Evolutionary conservation across 2,888 invertebrate species (phyloP).

Genomic region (Cephus pulcher): DNA sequence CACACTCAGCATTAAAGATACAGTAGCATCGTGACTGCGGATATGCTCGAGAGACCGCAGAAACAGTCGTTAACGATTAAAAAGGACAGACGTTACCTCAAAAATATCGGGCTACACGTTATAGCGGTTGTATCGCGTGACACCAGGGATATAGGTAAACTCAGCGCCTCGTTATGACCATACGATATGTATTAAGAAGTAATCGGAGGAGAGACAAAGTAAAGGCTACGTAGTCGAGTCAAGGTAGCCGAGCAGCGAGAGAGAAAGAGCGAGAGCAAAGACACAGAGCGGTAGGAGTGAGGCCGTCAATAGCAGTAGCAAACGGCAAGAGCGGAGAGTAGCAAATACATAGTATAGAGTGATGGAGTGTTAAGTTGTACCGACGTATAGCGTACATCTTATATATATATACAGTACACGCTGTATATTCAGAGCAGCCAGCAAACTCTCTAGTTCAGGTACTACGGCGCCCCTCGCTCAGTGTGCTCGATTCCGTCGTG

Average conservation of each 20-base stretch:
- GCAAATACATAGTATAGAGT: neutral
- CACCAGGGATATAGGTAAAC: neutral
- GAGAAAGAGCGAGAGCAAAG: conserved; percentile 20
- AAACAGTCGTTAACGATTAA: neutral
- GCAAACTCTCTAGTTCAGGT: neutral
- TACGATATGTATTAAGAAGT: neutral
- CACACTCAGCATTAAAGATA: neutral
- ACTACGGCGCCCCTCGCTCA: neutral
- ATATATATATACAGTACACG: neutral
- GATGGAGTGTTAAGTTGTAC: neutral
- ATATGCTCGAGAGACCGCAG: neutral
- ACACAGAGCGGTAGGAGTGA: neutral
- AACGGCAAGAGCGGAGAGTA: neutral
- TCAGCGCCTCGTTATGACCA: neutral
- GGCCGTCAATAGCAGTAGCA: neutral
- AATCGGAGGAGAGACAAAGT: neutral
- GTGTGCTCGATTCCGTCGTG: neutral
- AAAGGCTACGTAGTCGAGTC: neutral
- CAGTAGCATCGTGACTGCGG: neutral
- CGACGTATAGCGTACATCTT: neutral
- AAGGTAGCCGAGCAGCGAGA: neutral
- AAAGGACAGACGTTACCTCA: neutral
- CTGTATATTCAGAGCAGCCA: neutral
- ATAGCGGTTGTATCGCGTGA: neutral
- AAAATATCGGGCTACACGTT: neutral